phyloP scores from a whole-genome alignment of 2,797 vertebrate genomes.

The Chaunax sp. region DNA sequence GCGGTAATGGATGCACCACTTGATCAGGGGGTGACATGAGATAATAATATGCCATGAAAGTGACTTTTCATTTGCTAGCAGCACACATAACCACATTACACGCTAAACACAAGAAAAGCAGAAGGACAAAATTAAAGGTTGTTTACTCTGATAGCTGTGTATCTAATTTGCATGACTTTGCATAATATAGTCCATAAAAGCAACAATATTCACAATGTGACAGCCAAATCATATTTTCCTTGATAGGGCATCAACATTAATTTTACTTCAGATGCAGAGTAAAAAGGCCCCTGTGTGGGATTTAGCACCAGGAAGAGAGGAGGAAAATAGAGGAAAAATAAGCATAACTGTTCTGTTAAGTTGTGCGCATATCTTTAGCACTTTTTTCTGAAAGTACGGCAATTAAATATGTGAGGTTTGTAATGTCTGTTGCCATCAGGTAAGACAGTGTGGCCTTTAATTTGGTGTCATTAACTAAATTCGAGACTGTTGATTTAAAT shows the following conservation, averaged over 20 bases:
- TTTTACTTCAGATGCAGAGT: constrained; percentile 55
- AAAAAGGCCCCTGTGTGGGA: constrained; percentile 20
- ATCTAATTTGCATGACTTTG: constrained; percentile 83
- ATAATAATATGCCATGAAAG: constrained; percentile 82
- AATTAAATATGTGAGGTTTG: constrained; percentile 65
- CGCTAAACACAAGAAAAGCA: constrained; percentile 79
- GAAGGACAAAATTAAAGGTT: constrained; percentile 81
- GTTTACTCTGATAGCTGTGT: constrained; percentile 78
- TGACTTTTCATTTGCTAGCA: constrained; percentile 82
- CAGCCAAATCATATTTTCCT: constrained; percentile 74
- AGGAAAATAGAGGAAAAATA: constrained; percentile 7
- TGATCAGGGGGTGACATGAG: constrained; percentile 73
- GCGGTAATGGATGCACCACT: constrained; percentile 71
- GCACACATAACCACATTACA: constrained; percentile 80
- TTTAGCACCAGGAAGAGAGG: not conserved
- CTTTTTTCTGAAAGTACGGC: constrained; percentile 52
- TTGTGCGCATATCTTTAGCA: constrained; percentile 53
- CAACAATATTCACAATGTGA: constrained; percentile 74
- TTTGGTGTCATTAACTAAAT: constrained; percentile 71
- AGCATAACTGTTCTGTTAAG: constrained; percentile 26
- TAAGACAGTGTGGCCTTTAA: constrained; percentile 46
- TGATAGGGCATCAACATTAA: constrained; percentile 72
- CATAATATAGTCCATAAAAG: constrained; percentile 79
- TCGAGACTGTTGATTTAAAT: constrained; percentile 56
- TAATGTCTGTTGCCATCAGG: constrained; percentile 62